Conservation (phyloP, 2,113 vertebrate genomes). For the Progne subis region DNA sequence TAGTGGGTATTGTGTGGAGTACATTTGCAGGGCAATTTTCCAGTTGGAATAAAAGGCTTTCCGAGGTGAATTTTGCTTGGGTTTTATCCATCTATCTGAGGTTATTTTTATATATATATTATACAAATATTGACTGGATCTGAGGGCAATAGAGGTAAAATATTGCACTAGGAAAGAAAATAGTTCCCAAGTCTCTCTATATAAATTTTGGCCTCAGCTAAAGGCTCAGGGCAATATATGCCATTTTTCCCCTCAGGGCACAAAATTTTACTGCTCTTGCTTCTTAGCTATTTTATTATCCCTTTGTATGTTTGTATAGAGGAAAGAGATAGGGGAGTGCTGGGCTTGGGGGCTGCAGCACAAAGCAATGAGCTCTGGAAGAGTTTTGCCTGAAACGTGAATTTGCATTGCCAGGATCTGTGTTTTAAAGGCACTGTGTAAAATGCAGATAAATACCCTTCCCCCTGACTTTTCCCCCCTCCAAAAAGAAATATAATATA, state of each 20-base stretch:
- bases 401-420: background rate
- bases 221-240: constrained; percentile 50
- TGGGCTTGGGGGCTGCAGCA: background rate
- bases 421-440: background rate
- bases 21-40: constrained; percentile 75
- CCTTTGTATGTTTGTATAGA: constrained; percentile 60
- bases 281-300: constrained; percentile 64
- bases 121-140: constrained; percentile 69
- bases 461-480: background rate
- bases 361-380: background rate
- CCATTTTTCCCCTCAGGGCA: constrained; percentile 51
- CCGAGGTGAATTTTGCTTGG: constrained; percentile 62
- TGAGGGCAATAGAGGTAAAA: constrained; percentile 67
- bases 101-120: constrained; percentile 73
- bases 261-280: constrained; percentile 47
- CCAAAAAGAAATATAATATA: background rate
- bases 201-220: constrained; percentile 52
- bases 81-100: constrained; percentile 68
- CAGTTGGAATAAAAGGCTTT: constrained; percentile 74
- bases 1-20: constrained; percentile 72
- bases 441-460: background rate
- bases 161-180: constrained; percentile 54
- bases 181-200: constrained; percentile 40
- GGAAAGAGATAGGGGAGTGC: constrained; percentile 13
- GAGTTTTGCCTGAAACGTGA: background rate